Conservation (phyloP, 2,113 vertebrate genomes). For the Bungarus multicinctus region DNA sequence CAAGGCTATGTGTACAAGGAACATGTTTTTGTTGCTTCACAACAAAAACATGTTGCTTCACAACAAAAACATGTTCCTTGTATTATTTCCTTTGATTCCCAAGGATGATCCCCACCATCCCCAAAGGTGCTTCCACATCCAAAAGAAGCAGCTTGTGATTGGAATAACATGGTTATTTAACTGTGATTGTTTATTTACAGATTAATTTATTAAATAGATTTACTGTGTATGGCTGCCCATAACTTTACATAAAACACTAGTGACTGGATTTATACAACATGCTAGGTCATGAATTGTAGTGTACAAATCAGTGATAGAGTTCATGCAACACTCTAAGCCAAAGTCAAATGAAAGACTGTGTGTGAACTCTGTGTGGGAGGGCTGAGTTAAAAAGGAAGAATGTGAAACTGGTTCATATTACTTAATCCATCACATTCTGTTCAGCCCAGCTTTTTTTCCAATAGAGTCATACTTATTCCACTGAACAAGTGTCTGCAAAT, state of each 20-base stretch:
- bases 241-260: not conserved
- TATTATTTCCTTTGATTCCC: not conserved
- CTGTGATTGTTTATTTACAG: not conserved
- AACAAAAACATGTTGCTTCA: too few species aligned
- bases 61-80: not conserved
- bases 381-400: not conserved
- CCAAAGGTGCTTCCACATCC: not conserved
- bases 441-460: not conserved
- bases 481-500: not conserved
- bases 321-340: not conserved
- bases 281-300: not conserved
- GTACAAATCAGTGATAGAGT: not conserved
- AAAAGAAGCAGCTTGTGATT: not conserved
- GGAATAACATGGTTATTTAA: not conserved
- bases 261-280: not conserved
- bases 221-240: not conserved
- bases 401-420: not conserved
- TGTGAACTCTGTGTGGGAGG: not conserved
- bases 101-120: not conserved
- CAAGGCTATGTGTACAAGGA: too few species aligned
- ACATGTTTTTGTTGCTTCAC: too few species aligned
- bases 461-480: not conserved
- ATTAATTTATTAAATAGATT: not conserved
- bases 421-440: not conserved
- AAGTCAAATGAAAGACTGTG: not conserved